Evolutionary conservation across 2,113 vertebrate genomes (phyloP), one percentile per base, ranked within the genome.

Genomic region (Carassius carassius): DNA sequence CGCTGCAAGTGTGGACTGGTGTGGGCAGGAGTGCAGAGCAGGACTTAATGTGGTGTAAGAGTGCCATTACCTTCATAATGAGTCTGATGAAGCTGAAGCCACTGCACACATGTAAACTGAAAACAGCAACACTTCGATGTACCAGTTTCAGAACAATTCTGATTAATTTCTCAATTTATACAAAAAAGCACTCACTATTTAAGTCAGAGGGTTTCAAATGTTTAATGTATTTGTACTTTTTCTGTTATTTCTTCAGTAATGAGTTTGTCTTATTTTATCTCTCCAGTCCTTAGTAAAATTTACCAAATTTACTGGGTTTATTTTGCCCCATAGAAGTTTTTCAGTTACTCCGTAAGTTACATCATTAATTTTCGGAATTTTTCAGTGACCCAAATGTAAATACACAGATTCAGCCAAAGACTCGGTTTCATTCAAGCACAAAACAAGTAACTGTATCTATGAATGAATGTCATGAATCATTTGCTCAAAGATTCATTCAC

Each of bases 21-120:
- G 76, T 35, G 67, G 9, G 77, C 17, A 56, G 77, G 35, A 73
- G 32, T 8, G 5, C 51, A 72, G 17, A 73, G 25, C 63, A 14
- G 58, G n/a, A 47, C 23, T 51, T 81, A 77, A 81, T 78, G 88
- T 70, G 70, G 70, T 84, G 78, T 83, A 70, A 49, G 63, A 51
- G 79, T 29, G 9, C 17, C 44, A 87, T 62, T 81, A 69, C 5
- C 49, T 67, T 23, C 49, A 51, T 51, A 77, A 86, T 65, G 78
- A 51, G 51, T 37, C 77, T 84, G 70, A 85, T 69, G 21, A 75
- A 67, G 16, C 79, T 29, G 63, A 78, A 29, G 21, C 37, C 37
- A 37, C n/a, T 37, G 29, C 83, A 84, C 25, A 25, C 58, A 35
- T 78, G 44, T 19, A 29, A 67, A 17, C 37, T 25, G 47, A 69